A percentile compares a stretch with the other conserved stretches of the same genome.
phyloP scores from a whole-genome alignment of 2,888 invertebrate species.

The Cephus runcator region DNA sequence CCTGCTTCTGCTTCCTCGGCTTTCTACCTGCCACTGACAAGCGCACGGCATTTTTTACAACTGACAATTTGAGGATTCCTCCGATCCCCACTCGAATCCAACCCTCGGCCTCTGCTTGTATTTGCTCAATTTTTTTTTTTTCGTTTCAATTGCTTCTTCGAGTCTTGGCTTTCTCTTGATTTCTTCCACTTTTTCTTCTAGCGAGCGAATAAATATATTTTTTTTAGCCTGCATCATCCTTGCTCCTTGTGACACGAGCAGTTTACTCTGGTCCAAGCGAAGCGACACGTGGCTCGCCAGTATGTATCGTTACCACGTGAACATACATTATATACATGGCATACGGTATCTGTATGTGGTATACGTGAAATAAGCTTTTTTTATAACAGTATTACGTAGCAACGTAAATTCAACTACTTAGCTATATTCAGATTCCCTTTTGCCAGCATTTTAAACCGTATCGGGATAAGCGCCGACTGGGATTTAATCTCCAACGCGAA shows the following conservation, averaged over 20 bases:
- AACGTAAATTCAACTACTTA: not conserved
- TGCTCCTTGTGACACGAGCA: not conserved
- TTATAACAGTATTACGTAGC: not conserved
- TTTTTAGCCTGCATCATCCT: not conserved
- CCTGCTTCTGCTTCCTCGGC: slow-evolving; percentile 11
- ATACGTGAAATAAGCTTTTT: not conserved
- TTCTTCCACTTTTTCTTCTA: not conserved
- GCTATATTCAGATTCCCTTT: not conserved
- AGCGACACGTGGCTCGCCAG: not conserved
- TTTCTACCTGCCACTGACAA: slow-evolving; percentile 22
- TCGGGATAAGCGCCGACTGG: no score
- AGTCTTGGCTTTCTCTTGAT: not conserved
- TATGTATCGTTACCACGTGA: not conserved
- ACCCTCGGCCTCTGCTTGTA: not conserved
- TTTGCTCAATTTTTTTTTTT: not conserved
- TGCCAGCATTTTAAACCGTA: not conserved
- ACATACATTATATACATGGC: not conserved
- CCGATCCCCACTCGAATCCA: not conserved
- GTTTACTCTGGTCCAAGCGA: not conserved
- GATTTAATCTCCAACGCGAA: not conserved
- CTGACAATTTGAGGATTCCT: not conserved
- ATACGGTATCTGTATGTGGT: not conserved
- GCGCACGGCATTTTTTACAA: not conserved
- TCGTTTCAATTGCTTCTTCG: not conserved
- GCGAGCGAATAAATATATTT: not conserved